Evolutionary conservation across 2,113 vertebrate genomes (phyloP), one percentile per base, ranked within the genome.

Genomic region (Orcinus orca): DNA sequence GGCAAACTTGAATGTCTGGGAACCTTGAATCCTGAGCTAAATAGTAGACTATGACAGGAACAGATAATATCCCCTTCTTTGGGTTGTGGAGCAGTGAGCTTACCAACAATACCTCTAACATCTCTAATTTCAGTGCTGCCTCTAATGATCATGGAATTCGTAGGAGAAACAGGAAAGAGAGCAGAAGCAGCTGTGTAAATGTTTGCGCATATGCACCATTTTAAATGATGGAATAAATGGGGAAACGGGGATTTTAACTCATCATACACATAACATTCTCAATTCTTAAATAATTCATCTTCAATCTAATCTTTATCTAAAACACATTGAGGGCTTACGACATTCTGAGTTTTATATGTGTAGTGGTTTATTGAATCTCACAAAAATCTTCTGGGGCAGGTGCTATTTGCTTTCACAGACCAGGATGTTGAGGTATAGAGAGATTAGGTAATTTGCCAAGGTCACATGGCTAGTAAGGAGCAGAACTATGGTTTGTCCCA

Each of bases 281-380:
- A 93, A 33, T 67, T 81, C 31, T 71, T 93, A 94, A 82, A 77
- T 76, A 77, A 96, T 80, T 88, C 47, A 79, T 58, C 38, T 55
- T 81, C 31, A 68, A 79, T 82, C 23, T 62, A 62, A 62, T 62
- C 60, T 62, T 62, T 12, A 88, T 85, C 25, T 36, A 81, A 86
- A 77, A 31, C 11, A 77, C 41, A 44, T 2, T 26, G 29, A 96
- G 5, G 12, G 4, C 11, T 93, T 74, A 38, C 4, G 20, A 8
- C 1, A 50, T 82, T 60, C 58, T 76, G 68, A 73, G 31, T 62
- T 96, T 79, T 71, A 67, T 65, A 83, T 91, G n/a, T 89, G 8
- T 10, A 41, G 3, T 18, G 31, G 41, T 13, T 88, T 81, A 68
- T 4, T 67, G 63, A 92, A 84, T 62, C 26, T 68, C 31, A 74